Evolutionary conservation across 2,797 vertebrate genomes (phyloP).

Genomic region (Leucoraja ocellata): DNA sequence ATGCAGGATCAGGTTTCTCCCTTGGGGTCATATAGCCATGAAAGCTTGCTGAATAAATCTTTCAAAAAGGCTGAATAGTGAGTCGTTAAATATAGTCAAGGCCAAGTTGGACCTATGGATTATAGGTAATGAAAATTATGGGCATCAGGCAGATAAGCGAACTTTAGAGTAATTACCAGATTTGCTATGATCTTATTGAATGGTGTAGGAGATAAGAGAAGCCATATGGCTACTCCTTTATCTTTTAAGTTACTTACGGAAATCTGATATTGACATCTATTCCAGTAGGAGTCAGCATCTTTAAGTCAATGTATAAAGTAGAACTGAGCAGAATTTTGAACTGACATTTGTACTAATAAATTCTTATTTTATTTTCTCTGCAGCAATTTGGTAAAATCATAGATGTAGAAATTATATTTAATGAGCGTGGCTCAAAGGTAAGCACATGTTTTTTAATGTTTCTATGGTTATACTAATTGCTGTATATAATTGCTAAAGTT

Average conservation of each 20-base stretch:
- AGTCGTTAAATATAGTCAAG: no score
- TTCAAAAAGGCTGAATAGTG: not conserved
- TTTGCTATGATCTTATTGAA: no score
- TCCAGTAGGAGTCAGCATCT: not conserved
- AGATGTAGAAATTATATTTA: slow-evolving; percentile 71
- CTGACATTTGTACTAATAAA: not conserved
- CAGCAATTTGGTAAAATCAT: slow-evolving; percentile 70
- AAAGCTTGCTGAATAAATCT: not conserved
- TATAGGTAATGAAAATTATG: no score
- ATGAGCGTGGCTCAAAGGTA: slow-evolving; percentile 69
- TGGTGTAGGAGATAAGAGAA: no score
- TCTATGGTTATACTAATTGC: not conserved
- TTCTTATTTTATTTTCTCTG: slow-evolving; percentile 42
- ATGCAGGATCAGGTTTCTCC: not conserved
- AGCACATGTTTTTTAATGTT: slow-evolving; percentile 41
- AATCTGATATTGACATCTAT: not conserved
- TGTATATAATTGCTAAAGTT: not conserved
- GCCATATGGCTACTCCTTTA: no score
- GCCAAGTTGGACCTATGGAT: no score
- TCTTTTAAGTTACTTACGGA: not conserved
- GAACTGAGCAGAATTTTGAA: slow-evolving; percentile 1
- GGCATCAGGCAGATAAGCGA: no score
- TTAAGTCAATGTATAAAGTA: not conserved
- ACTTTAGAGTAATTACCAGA: no score
- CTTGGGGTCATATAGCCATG: not conserved